phyloP scores from a whole-genome alignment of 2,113 vertebrate genomes.

The Platycercus adscitus region DNA sequence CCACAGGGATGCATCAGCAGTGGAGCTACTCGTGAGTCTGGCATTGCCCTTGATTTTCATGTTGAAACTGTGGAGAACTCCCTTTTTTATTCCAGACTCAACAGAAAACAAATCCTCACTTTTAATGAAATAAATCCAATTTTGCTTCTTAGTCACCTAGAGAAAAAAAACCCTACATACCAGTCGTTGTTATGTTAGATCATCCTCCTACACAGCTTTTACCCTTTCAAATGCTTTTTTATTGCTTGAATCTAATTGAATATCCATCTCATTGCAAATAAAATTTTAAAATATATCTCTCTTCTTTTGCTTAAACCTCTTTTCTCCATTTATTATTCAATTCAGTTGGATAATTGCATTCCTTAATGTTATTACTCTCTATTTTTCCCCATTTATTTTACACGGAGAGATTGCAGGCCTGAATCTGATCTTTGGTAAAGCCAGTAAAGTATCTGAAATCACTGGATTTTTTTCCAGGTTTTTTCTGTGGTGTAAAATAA shows the following conservation, averaged over 20 bases:
- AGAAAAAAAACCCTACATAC: neutral
- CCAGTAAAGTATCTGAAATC: constrained; percentile 27
- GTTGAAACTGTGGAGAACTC: neutral
- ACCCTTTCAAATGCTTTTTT: constrained; percentile 20
- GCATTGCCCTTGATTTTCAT: neutral
- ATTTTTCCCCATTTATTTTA: constrained; percentile 41
- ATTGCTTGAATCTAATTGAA: constrained; percentile 58
- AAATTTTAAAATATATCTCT: constrained; percentile 26
- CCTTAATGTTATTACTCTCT: constrained; percentile 55
- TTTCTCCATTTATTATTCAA: constrained; percentile 42
- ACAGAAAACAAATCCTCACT: neutral
- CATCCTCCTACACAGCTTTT: neutral
- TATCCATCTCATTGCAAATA: constrained; percentile 57
- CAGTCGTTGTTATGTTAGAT: neutral
- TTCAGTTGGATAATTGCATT: constrained; percentile 50
- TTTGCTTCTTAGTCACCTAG: neutral
- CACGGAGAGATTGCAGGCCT: neutral
- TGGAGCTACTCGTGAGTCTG: neutral
- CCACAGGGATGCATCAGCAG: neutral
- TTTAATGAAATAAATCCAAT: neutral
- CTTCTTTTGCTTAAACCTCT: constrained; percentile 43
- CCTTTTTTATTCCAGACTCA: neutral
- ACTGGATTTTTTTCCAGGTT: constrained; percentile 18
- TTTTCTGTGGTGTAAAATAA: neutral
- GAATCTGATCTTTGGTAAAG: constrained; percentile 47